Percentiles rank a stretch among this genome's conserved stretches.
Evolutionary conservation across 2,797 vertebrate species (phyloP).

Genomic region (Helostoma temminkii): DNA sequence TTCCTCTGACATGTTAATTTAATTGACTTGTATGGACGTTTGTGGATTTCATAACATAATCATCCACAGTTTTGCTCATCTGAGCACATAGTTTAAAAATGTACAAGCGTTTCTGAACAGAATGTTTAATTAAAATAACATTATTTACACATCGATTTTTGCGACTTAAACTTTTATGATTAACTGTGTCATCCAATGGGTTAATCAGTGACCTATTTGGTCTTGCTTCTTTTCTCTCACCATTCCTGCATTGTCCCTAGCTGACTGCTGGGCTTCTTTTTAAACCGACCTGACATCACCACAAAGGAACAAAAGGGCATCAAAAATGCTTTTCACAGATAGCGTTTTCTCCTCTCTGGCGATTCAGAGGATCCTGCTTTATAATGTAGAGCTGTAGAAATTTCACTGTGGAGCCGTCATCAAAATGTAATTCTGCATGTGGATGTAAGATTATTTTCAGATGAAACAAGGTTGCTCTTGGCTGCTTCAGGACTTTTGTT

Average conservation of each 20-base stretch:
- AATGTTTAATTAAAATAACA: background rate
- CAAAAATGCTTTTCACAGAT: slow-evolving; percentile 43
- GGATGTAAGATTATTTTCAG: slow-evolving; percentile 32
- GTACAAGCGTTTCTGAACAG: background rate
- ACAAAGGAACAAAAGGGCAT: slow-evolving; percentile 52
- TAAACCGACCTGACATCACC: slow-evolving; percentile 32
- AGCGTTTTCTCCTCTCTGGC: slow-evolving; percentile 25
- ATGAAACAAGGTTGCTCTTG: background rate
- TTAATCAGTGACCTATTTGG: slow-evolving; percentile 8
- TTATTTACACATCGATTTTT: background rate
- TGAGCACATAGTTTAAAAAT: too few species aligned
- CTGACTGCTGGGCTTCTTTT: slow-evolving; percentile 7
- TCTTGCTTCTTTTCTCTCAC: background rate
- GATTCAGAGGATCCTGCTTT: slow-evolving; percentile 37
- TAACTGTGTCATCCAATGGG: background rate
- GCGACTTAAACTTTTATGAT: background rate
- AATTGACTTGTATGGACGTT: background rate
- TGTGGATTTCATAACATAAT: background rate
- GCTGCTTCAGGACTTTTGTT: background rate
- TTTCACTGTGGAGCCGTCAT: slow-evolving; percentile 5
- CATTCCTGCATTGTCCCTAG: background rate
- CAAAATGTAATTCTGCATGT: slow-evolving; percentile 10
- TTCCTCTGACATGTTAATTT: slow-evolving; percentile 9
- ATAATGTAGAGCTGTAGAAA: slow-evolving; percentile 5
- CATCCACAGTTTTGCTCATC: background rate